A percentile compares a stretch with the other conserved stretches of the same genome.
Evolutionary conservation across 92 coral and sea anemone species (phyloP).

Genomic region (Scolanthus callimorphus): DNA sequence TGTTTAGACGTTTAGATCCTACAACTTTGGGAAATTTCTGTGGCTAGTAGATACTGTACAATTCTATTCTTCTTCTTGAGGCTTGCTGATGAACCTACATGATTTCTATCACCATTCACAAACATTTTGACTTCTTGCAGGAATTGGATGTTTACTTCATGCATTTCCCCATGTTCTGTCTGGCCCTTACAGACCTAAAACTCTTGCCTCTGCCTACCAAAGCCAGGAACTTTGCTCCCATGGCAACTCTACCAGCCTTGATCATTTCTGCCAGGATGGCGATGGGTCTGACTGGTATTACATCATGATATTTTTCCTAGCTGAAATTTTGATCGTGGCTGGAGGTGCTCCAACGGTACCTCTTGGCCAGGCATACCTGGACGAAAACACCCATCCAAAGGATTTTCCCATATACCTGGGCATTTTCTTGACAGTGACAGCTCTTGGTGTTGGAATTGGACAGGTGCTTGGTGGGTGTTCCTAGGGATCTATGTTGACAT

Average conservation of each 20-base stretch:
- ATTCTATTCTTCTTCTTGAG: too few relatives aligned
- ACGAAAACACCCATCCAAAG: conserved; percentile 71
- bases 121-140: too few relatives aligned
- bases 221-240: conserved; percentile 12
- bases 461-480: conserved; percentile 62
- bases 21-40: too few relatives aligned
- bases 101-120: too few relatives aligned
- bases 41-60: too few relatives aligned
- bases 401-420: conserved; percentile 58
- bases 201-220: conserved; percentile 12
- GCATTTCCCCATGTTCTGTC: conserved; percentile 59
- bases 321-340: conserved; percentile 64
- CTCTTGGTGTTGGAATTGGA: conserved; percentile 71
- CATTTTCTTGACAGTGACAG: conserved; percentile 50
- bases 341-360: conserved; percentile 71
- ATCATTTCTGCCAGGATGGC: conserved; percentile 16
- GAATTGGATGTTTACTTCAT: conserved; percentile 48
- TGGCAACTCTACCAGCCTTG: conserved; percentile 26
- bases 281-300: conserved; percentile 60
- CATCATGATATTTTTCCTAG: conserved; percentile 49
- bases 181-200: conserved; percentile 49
- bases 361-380: conserved; percentile 63
- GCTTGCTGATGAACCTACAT: too few relatives aligned
- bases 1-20: too few relatives aligned
- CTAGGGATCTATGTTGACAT: conserved; percentile 58